These are phyloP conservation scores for Phrynocephalus versicolor DNA, from an alignment of 2,113 vertebrate species.

Conservation along the genomic window DNA sequence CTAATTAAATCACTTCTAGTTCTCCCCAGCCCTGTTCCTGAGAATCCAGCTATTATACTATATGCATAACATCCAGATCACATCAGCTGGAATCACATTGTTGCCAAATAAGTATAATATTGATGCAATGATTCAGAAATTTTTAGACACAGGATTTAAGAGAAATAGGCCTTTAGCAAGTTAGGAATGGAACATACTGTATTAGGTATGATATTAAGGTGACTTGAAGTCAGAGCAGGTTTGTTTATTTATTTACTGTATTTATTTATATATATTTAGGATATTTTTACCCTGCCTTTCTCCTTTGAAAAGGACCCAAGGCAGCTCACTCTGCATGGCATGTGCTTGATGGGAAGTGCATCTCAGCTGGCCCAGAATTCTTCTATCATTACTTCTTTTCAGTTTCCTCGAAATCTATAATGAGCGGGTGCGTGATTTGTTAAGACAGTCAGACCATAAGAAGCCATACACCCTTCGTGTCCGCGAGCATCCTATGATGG, in stretches of 20 bases:
- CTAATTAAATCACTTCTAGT: not conserved
- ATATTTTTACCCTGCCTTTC: no score
- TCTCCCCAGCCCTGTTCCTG: conserved; percentile 30
- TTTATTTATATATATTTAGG: no score
- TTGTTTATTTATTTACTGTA: no score
- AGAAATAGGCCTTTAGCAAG: not conserved
- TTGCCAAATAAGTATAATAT: no score
- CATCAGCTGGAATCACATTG: not conserved
- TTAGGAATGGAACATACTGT: no score
- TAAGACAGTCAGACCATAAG: conserved; percentile 81
- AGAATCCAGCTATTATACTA: no score
- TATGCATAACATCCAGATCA: not conserved
- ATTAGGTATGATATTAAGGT: no score
- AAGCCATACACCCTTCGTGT: conserved; percentile 79
- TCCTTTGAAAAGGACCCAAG: no score
- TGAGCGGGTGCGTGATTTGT: conserved; percentile 91
- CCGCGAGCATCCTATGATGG: conserved; percentile 84
- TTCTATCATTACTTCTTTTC: conserved; percentile 22
- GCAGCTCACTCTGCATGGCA: not conserved
- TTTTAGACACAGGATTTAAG: not conserved
- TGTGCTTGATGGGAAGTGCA: not conserved
- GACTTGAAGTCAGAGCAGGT: no score
- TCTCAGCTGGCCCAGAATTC: not conserved
- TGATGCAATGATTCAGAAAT: not conserved
- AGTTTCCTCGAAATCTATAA: conserved; percentile 99